These are phyloP conservation scores for Sebastes trivittatus DNA, from an alignment of 2,797 vertebrate genomes.

Conservation along the genomic window DNA sequence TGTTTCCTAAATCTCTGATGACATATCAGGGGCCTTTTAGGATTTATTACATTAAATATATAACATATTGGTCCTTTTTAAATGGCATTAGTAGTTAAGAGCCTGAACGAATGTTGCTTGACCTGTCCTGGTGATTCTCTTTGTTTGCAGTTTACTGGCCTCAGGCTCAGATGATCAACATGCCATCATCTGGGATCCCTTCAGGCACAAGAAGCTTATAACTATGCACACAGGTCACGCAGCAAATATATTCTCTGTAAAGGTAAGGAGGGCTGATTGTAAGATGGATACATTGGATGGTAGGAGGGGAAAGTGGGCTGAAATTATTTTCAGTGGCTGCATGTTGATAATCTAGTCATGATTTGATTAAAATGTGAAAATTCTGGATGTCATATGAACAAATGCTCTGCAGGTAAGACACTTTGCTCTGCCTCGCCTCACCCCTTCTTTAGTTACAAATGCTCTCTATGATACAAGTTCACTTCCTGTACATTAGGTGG, in stretches of 20 bases:
- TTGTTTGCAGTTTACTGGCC: slow-evolving; percentile 88
- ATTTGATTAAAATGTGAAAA: background rate
- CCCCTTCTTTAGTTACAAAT: too few relatives aligned
- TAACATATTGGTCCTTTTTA: too few relatives aligned
- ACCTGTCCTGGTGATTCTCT: slow-evolving; percentile 5
- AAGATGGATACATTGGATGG: background rate
- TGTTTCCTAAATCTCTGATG: too few relatives aligned
- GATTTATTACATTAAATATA: too few relatives aligned
- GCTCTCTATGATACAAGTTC: background rate
- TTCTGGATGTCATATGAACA: background rate
- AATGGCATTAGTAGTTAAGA: background rate
- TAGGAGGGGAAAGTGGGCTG: background rate
- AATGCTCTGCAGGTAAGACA: background rate
- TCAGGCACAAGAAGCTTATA: slow-evolving; percentile 95
- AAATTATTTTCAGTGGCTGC: background rate
- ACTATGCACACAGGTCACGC: slow-evolving; percentile 99
- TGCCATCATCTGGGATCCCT: slow-evolving; percentile 97
- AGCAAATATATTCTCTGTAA: slow-evolving; percentile 99
- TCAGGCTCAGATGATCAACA: slow-evolving; percentile 99
- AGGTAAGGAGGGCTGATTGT: slow-evolving; percentile 81
- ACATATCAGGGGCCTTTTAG: too few relatives aligned
- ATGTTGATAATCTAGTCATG: background rate
- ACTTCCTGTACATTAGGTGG: slow-evolving; percentile 20
- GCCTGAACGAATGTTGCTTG: background rate
- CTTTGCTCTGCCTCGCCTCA: background rate